phyloP scores from a whole-genome alignment of 2,888 invertebrate species.

The Heliconius ethilla region DNA sequence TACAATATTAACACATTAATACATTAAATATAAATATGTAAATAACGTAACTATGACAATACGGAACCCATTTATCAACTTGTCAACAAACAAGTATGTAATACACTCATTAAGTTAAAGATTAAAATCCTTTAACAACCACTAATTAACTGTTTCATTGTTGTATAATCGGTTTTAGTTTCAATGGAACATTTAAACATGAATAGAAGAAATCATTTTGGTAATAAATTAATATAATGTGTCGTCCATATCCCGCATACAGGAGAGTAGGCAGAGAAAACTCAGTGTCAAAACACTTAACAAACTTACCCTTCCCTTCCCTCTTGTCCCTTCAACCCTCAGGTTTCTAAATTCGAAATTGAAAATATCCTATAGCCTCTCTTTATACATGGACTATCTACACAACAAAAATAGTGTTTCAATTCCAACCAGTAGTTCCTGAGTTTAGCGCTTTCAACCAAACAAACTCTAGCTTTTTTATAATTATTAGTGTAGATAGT shows the following conservation, averaged over 20 bases:
- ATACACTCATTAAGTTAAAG: conserved; percentile 5
- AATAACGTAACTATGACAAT: background rate
- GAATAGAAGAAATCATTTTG: background rate
- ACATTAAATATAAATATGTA: background rate
- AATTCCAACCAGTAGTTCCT: no score
- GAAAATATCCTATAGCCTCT: no score
- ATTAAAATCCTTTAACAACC: conserved; percentile 19
- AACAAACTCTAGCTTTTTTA: no score
- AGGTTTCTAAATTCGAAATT: no score
- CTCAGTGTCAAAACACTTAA: background rate
- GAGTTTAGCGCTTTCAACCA: no score
- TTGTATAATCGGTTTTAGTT: conserved; percentile 4
- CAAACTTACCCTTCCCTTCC: no score
- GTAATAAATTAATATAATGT: background rate
- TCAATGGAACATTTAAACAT: background rate
- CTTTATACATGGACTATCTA: no score
- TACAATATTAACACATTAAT: background rate
- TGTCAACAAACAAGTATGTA: conserved; percentile 17
- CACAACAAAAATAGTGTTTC: no score
- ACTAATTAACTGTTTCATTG: conserved; percentile 1
- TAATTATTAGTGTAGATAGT: no score
- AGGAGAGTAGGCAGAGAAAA: no score
- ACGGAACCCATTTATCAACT: conserved; percentile 13
- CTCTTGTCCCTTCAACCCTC: no score
- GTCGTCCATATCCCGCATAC: background rate